Percentiles rank a stretch among this genome's conserved stretches.
These are phyloP conservation scores for Ardeotis arabs DNA, from an alignment of 2,113 vertebrate species.

Conservation along the genomic window DNA sequence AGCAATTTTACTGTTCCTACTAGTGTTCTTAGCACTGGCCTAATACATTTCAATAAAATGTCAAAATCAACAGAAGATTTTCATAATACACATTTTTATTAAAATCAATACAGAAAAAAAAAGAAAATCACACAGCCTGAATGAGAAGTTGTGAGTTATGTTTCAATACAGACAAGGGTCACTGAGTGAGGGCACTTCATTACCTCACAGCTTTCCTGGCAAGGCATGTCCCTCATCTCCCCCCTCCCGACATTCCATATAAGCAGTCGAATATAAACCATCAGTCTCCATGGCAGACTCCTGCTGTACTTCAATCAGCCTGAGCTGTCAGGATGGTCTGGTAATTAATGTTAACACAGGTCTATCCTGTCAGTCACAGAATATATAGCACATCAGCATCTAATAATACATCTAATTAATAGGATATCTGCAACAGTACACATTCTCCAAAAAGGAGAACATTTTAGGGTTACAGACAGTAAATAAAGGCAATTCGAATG, in stretches of 20 bases:
- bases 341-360: not conserved
- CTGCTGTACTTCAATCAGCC: constrained; percentile 19
- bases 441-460: not conserved
- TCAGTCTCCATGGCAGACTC: not conserved
- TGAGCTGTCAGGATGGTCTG: not conserved
- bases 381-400: not conserved
- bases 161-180: constrained; percentile 28
- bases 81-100: not conserved
- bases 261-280: not conserved
- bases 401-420: not conserved
- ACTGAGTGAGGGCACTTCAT: not conserved
- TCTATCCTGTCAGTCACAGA: not conserved
- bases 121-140: rapidly evolving
- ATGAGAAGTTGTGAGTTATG: not conserved
- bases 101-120: not conserved
- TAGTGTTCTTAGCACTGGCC: not conserved
- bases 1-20: not conserved
- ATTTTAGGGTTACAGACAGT: not conserved
- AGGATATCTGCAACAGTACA: not conserved
- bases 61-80: not conserved
- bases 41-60: not conserved
- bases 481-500: not conserved
- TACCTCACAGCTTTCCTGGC: not conserved
- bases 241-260: not conserved
- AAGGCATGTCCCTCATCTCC: not conserved